Evolutionary conservation across 2,888 invertebrate species (phyloP).

Genomic region (Ellobium chinense): DNA sequence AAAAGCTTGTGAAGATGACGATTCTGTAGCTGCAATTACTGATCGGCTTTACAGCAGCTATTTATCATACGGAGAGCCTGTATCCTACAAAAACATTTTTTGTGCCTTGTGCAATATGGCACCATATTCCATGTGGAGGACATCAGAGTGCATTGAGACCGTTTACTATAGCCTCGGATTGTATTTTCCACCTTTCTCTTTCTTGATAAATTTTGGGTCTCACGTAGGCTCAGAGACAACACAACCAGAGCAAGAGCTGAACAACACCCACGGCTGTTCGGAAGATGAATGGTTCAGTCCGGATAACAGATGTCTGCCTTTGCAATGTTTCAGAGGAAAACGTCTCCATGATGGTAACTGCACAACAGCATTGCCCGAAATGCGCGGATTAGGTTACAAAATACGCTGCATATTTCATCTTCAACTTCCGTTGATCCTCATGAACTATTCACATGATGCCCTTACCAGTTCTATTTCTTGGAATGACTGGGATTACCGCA

Average conservation of each 20-base stretch:
- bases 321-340: not conserved
- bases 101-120: constrained; percentile 22
- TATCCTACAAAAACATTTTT: not conserved
- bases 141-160: not conserved
- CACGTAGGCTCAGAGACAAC: too few relatives aligned
- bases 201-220: not conserved
- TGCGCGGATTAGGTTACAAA: not conserved
- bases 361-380: not conserved
- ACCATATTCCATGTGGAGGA: not conserved
- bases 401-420: not conserved
- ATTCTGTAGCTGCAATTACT: not conserved
- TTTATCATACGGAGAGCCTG: too few relatives aligned
- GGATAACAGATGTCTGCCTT: not conserved
- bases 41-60: not conserved
- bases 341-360: not conserved
- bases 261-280: not conserved
- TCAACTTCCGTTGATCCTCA: not conserved
- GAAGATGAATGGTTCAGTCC: not conserved
- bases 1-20: not conserved
- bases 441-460: not conserved
- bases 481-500: not conserved
- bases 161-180: not conserved
- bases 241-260: too few relatives aligned
- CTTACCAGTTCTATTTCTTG: not conserved
- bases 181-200: not conserved